These are phyloP conservation scores for Vanessa atalanta DNA, from an alignment of 1,140 invertebrate species.

Conservation along the genomic window DNA sequence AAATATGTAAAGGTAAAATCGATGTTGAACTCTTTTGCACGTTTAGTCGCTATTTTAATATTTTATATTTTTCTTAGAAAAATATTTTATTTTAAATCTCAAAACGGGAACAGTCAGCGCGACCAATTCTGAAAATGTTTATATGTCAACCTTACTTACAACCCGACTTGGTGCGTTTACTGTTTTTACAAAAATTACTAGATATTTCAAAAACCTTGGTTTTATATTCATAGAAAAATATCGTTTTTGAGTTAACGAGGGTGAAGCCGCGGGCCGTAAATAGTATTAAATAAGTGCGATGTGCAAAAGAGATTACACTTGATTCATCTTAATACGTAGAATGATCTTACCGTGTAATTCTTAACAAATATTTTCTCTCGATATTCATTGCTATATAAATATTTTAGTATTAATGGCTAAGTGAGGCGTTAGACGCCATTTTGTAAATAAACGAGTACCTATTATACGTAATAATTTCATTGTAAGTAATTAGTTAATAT, in stretches of 20 bases:
- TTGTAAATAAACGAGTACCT: conserved; percentile 33
- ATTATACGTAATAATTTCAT: conserved; percentile 21
- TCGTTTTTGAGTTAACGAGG: no score
- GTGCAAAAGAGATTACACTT: not conserved
- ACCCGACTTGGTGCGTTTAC: no score
- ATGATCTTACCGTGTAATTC: not conserved
- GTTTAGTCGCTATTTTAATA: not conserved
- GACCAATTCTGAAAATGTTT: no score
- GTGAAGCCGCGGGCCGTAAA: no score
- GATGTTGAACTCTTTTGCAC: not conserved
- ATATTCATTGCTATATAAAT: not conserved
- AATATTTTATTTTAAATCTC: no score
- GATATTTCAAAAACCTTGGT: no score
- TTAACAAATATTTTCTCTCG: conserved; percentile 2
- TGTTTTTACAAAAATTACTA: no score
- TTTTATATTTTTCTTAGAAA: no score
- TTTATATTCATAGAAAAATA: no score
- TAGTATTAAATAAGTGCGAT: not conserved
- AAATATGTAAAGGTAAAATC: not conserved
- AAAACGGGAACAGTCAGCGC: no score
- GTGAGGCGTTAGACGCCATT: conserved; percentile 21
- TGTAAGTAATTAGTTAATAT: conserved; percentile 9
- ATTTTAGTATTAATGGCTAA: not conserved
- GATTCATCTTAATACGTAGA: not conserved
- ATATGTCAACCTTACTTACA: no score